Base-by-base conservation (phyloP, 1,140 invertebrate species). In the Pygmarrhopalites habei region DNA sequence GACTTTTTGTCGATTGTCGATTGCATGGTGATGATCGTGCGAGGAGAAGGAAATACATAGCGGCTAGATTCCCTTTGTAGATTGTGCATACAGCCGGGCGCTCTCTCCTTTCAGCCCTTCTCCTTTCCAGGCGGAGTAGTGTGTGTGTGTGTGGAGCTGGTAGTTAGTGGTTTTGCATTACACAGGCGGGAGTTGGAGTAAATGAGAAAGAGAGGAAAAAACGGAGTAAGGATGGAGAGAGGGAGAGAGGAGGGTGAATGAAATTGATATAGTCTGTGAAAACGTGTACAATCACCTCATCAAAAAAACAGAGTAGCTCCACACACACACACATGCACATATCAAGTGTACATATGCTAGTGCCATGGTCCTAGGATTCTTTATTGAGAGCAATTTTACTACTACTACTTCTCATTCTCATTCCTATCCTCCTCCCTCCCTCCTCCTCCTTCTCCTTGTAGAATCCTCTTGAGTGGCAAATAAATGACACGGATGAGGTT, bases 401-500 rank as follows among this genome's bases (percentile, higher is more conserved):
- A n/a, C n/a, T n/a, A n/a, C n/a, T n/a, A n/a, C n/a, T n/a, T n/a
- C n/a, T n/a, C n/a, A n/a, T n/a, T n/a, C n/a, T n/a, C n/a, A n/a
- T n/a, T n/a, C n/a, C n/a, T n/a, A n/a, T n/a, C n/a, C n/a, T n/a
- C n/a, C n/a, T n/a, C n/a, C n/a, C n/a, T 12, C 39, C n/a, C 39
- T 41, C n/a, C 39, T 12, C n/a, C n/a, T 41, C 39, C 12, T n/a
- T 41, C 39, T 41, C 39, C 19, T 49, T 49, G 12, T 49, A 15
- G 23, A 15, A 12, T 7, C 19, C 35, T 39, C 23, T 23, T 15
- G 7, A 49, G 46, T 49, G 46, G 7, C 46, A 49, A 49, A 49
- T 49, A 49, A 49, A 49, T 49, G 46, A 49, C 46, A 49, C 46
- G 46, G 46, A 49, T 49, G 46, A 49, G 46, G 46, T 49, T 49